Evolutionary conservation across 2,888 invertebrate species (phyloP).

Genomic region (Cephonodes hylas): DNA sequence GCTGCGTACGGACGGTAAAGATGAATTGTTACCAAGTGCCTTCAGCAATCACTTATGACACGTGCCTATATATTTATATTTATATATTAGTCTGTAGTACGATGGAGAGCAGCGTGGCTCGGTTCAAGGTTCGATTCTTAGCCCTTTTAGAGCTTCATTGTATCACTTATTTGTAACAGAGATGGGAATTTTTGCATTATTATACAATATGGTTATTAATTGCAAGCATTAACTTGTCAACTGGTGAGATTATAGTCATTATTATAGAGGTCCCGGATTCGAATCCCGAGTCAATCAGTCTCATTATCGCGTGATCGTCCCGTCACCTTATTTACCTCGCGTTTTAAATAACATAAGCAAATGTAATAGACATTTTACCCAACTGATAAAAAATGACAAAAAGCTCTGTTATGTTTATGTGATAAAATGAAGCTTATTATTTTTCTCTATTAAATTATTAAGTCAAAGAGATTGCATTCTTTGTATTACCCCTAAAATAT

Average conservation of each 20-base stretch:
- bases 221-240: too few species aligned
- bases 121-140: neutral
- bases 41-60: constrained; percentile 24
- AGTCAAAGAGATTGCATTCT: neutral
- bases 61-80: constrained; percentile 21
- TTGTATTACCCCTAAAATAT: too few species aligned
- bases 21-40: constrained; percentile 24
- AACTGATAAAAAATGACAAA: too few species aligned
- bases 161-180: neutral
- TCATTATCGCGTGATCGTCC: too few species aligned
- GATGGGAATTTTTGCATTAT: neutral
- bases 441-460: neutral
- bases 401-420: neutral
- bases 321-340: too few species aligned
- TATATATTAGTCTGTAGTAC: neutral
- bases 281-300: too few species aligned
- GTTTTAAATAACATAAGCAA: too few species aligned
- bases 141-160: neutral
- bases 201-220: too few species aligned
- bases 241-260: too few species aligned
- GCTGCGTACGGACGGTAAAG: constrained; percentile 59
- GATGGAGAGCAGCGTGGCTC: neutral
- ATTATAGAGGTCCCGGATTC: too few species aligned
- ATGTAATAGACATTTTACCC: too few species aligned
- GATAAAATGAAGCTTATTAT: neutral